These are phyloP conservation scores for Anas capensis DNA, from an alignment of 2,797 vertebrate species.

Conservation along the genomic window DNA sequence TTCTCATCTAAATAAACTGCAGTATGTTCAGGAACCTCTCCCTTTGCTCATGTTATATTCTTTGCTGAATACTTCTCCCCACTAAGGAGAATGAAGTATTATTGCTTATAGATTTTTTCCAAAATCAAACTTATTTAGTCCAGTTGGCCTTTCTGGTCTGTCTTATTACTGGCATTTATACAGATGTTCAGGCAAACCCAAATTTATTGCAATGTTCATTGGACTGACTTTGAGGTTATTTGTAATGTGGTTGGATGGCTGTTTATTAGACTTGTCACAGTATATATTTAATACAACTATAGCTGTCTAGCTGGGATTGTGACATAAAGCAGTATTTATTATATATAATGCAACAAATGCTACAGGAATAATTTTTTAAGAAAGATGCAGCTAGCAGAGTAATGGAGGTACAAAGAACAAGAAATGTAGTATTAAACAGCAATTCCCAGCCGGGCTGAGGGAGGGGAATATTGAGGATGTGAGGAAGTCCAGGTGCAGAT, in stretches of 20 bases:
- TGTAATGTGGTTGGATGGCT: slow-evolving; percentile 26
- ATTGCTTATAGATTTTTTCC: not conserved
- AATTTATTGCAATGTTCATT: slow-evolving; percentile 43
- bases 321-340: slow-evolving; percentile 33
- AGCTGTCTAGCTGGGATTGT: not conserved
- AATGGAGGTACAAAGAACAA: not conserved
- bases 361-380: not conserved
- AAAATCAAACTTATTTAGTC: slow-evolving; percentile 1
- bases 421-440: not conserved
- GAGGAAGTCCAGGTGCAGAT: slow-evolving; percentile 59
- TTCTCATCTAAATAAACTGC: not conserved
- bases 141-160: not conserved
- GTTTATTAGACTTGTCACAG: slow-evolving; percentile 8
- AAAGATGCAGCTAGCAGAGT: not conserved
- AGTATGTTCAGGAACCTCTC: not conserved
- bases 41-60: not conserved
- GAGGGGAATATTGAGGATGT: slow-evolving; percentile 1
- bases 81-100: not conserved
- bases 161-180: slow-evolving; percentile 30
- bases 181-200: not conserved
- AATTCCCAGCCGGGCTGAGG: not conserved
- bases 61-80: fast-evolving
- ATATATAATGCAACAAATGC: not conserved
- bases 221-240: slow-evolving; percentile 33
- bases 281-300: slow-evolving; percentile 31